Evolutionary conservation across 2,113 vertebrate species (phyloP).

Genomic region (Butorides virescens): DNA sequence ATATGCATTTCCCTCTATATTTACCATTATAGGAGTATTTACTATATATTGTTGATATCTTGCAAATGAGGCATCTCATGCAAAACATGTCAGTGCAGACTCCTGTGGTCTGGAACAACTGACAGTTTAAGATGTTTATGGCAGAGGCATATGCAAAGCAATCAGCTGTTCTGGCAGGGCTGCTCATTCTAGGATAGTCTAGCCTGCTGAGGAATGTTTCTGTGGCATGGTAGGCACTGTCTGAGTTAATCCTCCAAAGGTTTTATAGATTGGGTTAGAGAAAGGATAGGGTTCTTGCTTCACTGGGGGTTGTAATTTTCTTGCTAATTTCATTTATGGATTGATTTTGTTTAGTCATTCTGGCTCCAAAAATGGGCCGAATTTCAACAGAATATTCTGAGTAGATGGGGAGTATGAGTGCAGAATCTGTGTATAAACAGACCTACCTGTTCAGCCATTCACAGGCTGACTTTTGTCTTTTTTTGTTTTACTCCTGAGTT

Average conservation of each 20-base stretch:
- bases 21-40: background rate
- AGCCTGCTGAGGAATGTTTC: background rate
- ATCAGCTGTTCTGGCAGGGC: background rate
- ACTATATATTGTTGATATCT: background rate
- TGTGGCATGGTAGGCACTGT: background rate
- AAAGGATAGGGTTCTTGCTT: background rate
- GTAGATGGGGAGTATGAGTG: background rate
- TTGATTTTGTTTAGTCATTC: background rate
- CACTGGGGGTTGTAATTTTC: background rate
- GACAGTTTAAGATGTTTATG: background rate
- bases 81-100: background rate
- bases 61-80: background rate
- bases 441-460: background rate
- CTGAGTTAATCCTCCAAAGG: background rate
- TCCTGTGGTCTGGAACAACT: background rate
- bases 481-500: background rate
- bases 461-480: fast-evolving
- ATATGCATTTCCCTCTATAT: background rate
- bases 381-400: background rate
- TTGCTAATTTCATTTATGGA: background rate
- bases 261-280: background rate
- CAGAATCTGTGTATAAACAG: background rate
- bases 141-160: background rate
- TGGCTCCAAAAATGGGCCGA: background rate
- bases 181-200: background rate